Conservation (phyloP, 1,140 invertebrate species). For the Pseudomyrmex sp. region DNA sequence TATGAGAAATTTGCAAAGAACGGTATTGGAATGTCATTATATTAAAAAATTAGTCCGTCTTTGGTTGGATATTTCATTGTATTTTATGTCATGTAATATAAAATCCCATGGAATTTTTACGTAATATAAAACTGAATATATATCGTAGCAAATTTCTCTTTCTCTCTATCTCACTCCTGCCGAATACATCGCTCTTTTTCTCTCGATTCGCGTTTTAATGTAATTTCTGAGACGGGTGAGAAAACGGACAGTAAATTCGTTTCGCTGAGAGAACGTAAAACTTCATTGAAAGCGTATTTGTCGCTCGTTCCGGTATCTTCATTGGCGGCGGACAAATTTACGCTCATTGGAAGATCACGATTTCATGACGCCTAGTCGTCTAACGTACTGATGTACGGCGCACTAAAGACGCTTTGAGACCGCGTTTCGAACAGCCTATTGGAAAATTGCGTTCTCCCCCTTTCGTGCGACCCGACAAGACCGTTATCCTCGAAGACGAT, state of each 20-base stretch:
- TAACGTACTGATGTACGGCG: conserved; percentile 63
- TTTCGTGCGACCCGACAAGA: neutral
- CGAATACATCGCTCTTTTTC: neutral
- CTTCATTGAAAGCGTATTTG: conserved; percentile 53
- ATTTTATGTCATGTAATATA: conserved; percentile 15
- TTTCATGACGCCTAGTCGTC: conserved; percentile 69
- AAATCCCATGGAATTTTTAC: neutral
- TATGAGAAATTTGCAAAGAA: neutral
- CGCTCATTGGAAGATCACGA: conserved; percentile 72
- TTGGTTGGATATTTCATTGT: neutral
- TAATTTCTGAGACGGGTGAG: neutral
- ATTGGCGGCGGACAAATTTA: conserved; percentile 59
- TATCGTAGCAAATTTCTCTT: no score
- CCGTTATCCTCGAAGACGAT: conserved; percentile 58
- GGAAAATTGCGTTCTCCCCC: conserved; percentile 57
- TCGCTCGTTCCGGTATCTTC: conserved; percentile 34
- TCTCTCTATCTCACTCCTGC: neutral
- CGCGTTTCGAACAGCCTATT: conserved; percentile 60
- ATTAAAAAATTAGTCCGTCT: neutral
- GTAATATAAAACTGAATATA: conserved; percentile 7
- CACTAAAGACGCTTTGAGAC: conserved; percentile 61
- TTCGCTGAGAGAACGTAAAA: conserved; percentile 55
- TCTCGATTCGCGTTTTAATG: neutral
- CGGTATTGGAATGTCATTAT: neutral
- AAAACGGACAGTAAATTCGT: conserved; percentile 40